Conservation (phyloP, 2,888 invertebrate genomes). For the Pomacea canaliculata region DNA sequence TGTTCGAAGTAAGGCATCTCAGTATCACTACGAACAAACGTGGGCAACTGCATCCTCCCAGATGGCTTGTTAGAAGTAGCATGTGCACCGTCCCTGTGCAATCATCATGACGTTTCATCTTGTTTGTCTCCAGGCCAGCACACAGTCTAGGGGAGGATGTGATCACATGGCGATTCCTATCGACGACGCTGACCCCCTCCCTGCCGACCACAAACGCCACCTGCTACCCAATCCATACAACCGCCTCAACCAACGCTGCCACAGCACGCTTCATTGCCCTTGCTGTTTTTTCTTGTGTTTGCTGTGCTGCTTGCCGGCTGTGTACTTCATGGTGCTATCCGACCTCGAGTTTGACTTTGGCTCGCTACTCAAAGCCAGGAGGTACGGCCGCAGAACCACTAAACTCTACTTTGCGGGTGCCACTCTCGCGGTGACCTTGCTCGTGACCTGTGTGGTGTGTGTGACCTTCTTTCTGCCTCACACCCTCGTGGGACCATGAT, state of each 20-base stretch:
- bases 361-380: constrained; percentile 35
- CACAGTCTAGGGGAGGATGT: too few relatives aligned
- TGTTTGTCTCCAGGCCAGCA: too few relatives aligned
- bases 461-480: constrained; percentile 17
- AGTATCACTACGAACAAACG: too few relatives aligned
- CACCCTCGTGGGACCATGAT: background rate
- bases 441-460: constrained; percentile 31
- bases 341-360: constrained; percentile 47
- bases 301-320: constrained; percentile 50
- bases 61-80: too few relatives aligned
- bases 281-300: constrained; percentile 55
- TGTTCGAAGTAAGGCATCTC: too few relatives aligned
- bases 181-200: too few relatives aligned
- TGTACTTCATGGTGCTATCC: constrained; percentile 47
- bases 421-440: constrained; percentile 38
- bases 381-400: constrained; percentile 39
- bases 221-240: constrained; percentile 46
- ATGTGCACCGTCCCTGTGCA: too few relatives aligned
- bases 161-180: too few relatives aligned
- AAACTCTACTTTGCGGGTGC: constrained; percentile 43
- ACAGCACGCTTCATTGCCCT: constrained; percentile 47
- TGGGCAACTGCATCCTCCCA: too few relatives aligned
- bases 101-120: too few relatives aligned
- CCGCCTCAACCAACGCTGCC: constrained; percentile 46
- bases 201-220: background rate